Evolutionary conservation across 2,888 invertebrate genomes (phyloP), one percentile per base, ranked within the genome.

Genomic region (Prenolepis imparis): DNA sequence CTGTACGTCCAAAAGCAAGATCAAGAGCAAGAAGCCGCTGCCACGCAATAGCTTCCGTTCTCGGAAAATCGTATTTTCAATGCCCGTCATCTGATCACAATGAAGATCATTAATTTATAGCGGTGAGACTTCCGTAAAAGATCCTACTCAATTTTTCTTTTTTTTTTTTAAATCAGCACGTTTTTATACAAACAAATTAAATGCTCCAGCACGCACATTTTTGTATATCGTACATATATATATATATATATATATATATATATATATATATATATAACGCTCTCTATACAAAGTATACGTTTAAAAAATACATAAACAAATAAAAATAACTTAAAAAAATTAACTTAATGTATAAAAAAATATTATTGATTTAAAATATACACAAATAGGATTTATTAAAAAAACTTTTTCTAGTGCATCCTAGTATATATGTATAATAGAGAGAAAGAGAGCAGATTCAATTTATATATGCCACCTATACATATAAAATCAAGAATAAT

Each of bases 91-190:
- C 88, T 82, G 87, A 91, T 82, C 92, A 91, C 91, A 92, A 93
- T 89, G 88, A 90, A 91, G 86, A 92, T 92, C 85, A 89, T 87
- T 89, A 89, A 92, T 92, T 92, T 91, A 92, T 90, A 89, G 86
- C 88, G 87, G 72, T 41, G 12, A 55, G 57, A 59, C 18, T 24
- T 8, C 18, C n/a, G 52, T 28, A 9, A 6, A 6, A 48, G 12
- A 72, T 57, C 39, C 36, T 36, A 6, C 5, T 72, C 18, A 1
- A 2, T 36, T 11, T 39, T 24, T 28, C 11, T 1, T n/a, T 11
- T n/a, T 12, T 70, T 39, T 6, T 28, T 39, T 24, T 11, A 73
- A 73, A n/a, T 57, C 39, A 55, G 18, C 12, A 24, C 12, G 11
- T 12, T 52, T 32, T 6, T 18, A 68, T 32, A 12, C 9, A 18